phyloP scores from a whole-genome alignment of 2,113 vertebrate species.

The Grammomys dolichurus region DNA sequence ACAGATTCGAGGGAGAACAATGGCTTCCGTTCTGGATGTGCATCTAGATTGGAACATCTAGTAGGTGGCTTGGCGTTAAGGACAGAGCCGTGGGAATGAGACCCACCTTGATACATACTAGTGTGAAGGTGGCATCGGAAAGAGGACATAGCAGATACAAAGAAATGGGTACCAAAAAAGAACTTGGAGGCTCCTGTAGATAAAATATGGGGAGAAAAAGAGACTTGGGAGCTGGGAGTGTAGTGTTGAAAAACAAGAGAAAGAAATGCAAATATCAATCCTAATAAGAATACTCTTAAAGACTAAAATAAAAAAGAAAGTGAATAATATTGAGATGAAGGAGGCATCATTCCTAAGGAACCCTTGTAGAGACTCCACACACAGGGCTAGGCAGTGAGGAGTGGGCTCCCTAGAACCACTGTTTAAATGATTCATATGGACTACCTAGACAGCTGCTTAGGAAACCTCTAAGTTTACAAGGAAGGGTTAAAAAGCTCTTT shows the following conservation, averaged over 20 bases:
- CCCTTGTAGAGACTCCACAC: background rate
- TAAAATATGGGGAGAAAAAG: background rate
- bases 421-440: background rate
- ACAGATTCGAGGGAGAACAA: background rate
- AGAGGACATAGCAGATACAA: background rate
- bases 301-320: background rate
- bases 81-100: background rate
- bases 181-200: background rate
- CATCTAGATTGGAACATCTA: background rate
- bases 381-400: background rate
- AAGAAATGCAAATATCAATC: background rate
- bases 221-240: no score
- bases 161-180: background rate
- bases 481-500: background rate
- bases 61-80: background rate
- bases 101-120: background rate
- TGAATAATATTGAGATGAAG: background rate
- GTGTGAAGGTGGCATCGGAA: background rate
- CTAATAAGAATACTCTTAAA: background rate
- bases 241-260: background rate
- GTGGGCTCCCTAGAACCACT: background rate
- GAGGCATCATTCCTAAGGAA: background rate
- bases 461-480: background rate
- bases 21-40: background rate
- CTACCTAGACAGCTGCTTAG: background rate